Evolutionary conservation across 2,113 vertebrate genomes (phyloP), one percentile per base, ranked within the genome.

Genomic region (Dicaeum eximium): DNA sequence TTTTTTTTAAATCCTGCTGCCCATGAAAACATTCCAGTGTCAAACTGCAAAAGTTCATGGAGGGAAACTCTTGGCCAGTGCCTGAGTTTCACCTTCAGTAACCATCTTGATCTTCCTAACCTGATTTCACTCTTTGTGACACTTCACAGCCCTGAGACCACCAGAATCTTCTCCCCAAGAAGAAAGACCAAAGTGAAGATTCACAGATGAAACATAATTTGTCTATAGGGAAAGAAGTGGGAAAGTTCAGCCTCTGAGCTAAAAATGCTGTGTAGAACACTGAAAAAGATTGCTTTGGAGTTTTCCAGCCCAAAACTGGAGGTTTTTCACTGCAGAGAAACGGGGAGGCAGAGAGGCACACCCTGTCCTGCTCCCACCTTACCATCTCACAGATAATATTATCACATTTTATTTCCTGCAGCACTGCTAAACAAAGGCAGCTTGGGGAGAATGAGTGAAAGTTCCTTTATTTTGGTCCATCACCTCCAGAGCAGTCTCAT

Each of bases 301-400:
- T 48, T 91, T 91, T 86, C 38, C 51, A 42, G 7, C 18, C 5
- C 18, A 71, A 71, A 66, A 17, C 5, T 35, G 24, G 31, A 69
- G 23, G 23, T 67, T 82, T 82, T 53, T 66, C 23, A 31, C 16
- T 15, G 3, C 24, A 17, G 28, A 65, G 24, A 47, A 64, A 80
- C 1, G 10, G 15, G 7, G 33, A 38, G 77, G 14, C 13, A 75
- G 24, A 67, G 42, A 60, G 27, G 40, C 30, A 75, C 15, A 13
- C 3, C 12, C 21, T 44, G 19, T 10, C 31, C 11, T 6, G 2
- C 13, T 25, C 5, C 12, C 1, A 2, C 15, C n/a, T 35, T 5
- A 67, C 50, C 10, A 25, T 7, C 38, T 57, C 40, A 71, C 31
- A 70, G 9, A 10, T 13, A 50, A 15, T 20, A 27, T 27, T 15